phyloP scores from a whole-genome alignment of 1,140 invertebrate genomes.

The Anoplolepis gracilipes region DNA sequence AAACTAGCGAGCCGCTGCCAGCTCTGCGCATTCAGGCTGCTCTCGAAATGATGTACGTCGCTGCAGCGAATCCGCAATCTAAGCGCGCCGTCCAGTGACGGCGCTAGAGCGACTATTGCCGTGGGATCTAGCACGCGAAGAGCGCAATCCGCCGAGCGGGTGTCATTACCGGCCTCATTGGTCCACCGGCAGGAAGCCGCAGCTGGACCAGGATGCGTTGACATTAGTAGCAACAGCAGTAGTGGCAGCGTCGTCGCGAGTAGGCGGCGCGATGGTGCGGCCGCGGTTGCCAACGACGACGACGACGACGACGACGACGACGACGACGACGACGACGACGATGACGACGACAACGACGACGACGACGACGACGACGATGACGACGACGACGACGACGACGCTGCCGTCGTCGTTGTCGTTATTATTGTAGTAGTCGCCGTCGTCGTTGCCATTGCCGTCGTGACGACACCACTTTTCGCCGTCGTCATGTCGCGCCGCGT shows the following conservation, averaged over 20 bases:
- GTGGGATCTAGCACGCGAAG: slow-evolving; percentile 89
- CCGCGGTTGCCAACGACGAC: background rate
- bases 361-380: background rate
- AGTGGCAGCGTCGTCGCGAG: slow-evolving; percentile 47
- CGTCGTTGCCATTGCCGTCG: background rate
- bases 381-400: slow-evolving; percentile 6
- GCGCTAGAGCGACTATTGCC: slow-evolving; percentile 88
- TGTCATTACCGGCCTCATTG: slow-evolving; percentile 88
- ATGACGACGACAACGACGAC: background rate
- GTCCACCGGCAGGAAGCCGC: slow-evolving; percentile 87
- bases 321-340: background rate
- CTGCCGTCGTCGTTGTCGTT: background rate
- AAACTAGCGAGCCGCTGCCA: slow-evolving; percentile 91
- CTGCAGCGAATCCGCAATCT: slow-evolving; percentile 91
- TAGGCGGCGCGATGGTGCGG: background rate
- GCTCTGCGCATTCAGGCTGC: slow-evolving; percentile 89
- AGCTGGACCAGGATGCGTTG: slow-evolving; percentile 50
- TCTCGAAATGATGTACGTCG: slow-evolving; percentile 92
- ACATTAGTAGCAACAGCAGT: slow-evolving; percentile 45
- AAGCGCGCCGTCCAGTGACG: slow-evolving; percentile 89
- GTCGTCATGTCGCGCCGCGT: slow-evolving; percentile 18
- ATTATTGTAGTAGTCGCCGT: background rate
- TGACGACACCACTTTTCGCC: background rate
- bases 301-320: background rate
- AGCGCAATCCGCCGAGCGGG: slow-evolving; percentile 88